A percentile compares a stretch with the other conserved stretches of the same genome.
phyloP scores from a whole-genome alignment of 2,888 invertebrate genomes.

The Heliconius hortense region DNA sequence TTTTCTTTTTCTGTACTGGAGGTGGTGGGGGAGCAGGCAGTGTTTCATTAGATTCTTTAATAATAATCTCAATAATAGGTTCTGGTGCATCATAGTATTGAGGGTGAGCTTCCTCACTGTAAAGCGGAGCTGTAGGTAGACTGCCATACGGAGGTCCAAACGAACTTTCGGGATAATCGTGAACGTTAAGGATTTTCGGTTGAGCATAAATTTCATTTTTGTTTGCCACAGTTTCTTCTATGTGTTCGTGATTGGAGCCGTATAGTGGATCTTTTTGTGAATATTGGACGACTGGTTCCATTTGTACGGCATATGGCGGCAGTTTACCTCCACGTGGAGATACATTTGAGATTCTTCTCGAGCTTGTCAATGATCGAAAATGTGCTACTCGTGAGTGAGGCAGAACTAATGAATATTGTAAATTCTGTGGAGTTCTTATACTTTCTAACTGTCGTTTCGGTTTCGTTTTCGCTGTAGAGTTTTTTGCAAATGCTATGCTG shows the following conservation, averaged over 20 bases:
- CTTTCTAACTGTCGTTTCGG: slow-evolving; percentile 79
- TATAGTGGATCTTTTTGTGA: slow-evolving; percentile 90
- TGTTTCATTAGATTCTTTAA: slow-evolving; percentile 93
- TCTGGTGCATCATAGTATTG: slow-evolving; percentile 90
- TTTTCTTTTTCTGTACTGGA: slow-evolving; percentile 79
- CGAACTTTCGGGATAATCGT: slow-evolving; percentile 69
- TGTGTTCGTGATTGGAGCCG: slow-evolving; percentile 79
- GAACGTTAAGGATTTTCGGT: slow-evolving; percentile 71
- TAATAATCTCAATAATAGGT: slow-evolving; percentile 95
- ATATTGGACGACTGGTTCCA: slow-evolving; percentile 90
- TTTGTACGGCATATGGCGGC: slow-evolving; percentile 89
- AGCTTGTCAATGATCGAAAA: slow-evolving; percentile 74
- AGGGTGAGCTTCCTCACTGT: slow-evolving; percentile 72
- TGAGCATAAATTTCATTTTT: slow-evolving; percentile 77
- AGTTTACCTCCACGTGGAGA: slow-evolving; percentile 72
- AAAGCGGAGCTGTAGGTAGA: slow-evolving; percentile 74
- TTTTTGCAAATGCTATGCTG: slow-evolving; percentile 75
- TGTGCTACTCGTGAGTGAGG: slow-evolving; percentile 81
- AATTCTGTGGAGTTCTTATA: slow-evolving; percentile 80
- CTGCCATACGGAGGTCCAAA: slow-evolving; percentile 76
- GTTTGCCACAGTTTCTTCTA: slow-evolving; percentile 69
- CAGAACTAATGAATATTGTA: slow-evolving; percentile 83
- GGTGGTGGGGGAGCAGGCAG: slow-evolving; percentile 85
- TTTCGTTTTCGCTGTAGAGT: slow-evolving; percentile 75
- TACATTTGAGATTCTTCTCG: slow-evolving; percentile 77